Conservation (phyloP, 2,797 vertebrate genomes). For the Phylloscopus collybita region DNA sequence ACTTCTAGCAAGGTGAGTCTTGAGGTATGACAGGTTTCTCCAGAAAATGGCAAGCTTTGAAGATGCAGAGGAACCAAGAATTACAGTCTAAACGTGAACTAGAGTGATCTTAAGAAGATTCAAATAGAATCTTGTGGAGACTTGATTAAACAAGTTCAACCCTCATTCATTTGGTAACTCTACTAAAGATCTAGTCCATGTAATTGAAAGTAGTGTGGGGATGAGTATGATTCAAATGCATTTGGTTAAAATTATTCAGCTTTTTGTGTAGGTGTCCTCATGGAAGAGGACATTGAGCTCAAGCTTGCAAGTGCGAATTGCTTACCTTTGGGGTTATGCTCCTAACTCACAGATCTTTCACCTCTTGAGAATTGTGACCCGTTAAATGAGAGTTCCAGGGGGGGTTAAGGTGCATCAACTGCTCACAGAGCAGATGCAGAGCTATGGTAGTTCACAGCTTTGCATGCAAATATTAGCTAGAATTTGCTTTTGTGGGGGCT, state of each 20-base stretch:
- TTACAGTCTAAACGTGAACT: background rate
- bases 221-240: background rate
- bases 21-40: background rate
- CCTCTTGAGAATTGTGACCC: background rate
- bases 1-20: background rate
- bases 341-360: background rate
- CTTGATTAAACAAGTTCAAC: constrained; percentile 15
- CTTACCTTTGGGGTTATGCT: constrained; percentile 1
- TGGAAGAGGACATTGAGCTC: background rate
- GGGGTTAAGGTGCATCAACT: background rate
- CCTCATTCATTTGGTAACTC: background rate
- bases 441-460: background rate
- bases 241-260: background rate
- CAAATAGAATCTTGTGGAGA: background rate
- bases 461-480: background rate
- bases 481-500: background rate
- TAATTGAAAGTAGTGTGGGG: background rate
- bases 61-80: background rate
- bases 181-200: background rate
- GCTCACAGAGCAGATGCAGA: background rate
- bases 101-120: background rate
- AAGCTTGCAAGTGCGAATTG: background rate
- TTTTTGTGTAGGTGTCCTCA: background rate
- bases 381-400: background rate
- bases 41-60: constrained; percentile 26